Conservation (phyloP, 2,797 vertebrate genomes). For the Acrossocheilus fasciatus region DNA sequence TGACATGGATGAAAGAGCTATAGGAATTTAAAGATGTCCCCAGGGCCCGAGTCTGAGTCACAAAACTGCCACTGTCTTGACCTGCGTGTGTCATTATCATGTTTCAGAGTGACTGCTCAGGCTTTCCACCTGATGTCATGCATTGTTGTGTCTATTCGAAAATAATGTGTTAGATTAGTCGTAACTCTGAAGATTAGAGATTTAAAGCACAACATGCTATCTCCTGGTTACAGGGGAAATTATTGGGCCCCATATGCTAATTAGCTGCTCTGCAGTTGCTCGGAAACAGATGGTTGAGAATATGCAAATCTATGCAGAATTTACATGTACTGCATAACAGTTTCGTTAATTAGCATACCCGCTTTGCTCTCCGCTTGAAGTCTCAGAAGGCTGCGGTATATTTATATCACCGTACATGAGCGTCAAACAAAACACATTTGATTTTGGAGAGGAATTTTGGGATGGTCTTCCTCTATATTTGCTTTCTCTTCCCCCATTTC, state of each 20-base stretch:
- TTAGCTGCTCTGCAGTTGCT: conserved; percentile 93
- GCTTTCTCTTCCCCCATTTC: not conserved
- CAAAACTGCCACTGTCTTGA: conserved; percentile 42
- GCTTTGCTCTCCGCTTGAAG: conserved; percentile 65
- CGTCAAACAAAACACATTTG: conserved; percentile 54
- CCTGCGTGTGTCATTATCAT: conserved; percentile 53
- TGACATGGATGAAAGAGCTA: conserved; percentile 36
- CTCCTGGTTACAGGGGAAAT: conserved; percentile 84
- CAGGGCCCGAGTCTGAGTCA: conserved; percentile 49
- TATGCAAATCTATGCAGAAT: conserved; percentile 99
- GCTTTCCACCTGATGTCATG: conserved; percentile 12
- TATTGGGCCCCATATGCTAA: conserved; percentile 99
- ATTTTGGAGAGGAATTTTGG: not conserved
- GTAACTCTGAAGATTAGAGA: conserved; percentile 30
- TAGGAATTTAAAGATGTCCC: conserved; percentile 60
- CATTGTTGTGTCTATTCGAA: not conserved
- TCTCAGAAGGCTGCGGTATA: conserved; percentile 79
- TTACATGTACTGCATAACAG: conserved; percentile 93
- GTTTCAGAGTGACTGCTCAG: conserved; percentile 39
- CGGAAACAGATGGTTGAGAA: conserved; percentile 98
- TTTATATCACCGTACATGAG: conserved; percentile 76
- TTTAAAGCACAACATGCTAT: conserved; percentile 65
- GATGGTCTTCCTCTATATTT: not conserved
- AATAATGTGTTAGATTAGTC: conserved; percentile 32
- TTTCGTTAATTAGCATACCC: conserved; percentile 84